A percentile compares a stretch with the other conserved stretches of the same genome.
Conservation (phyloP, 2,113 vertebrate species). For the Oncorhynchus nerka region DNA sequence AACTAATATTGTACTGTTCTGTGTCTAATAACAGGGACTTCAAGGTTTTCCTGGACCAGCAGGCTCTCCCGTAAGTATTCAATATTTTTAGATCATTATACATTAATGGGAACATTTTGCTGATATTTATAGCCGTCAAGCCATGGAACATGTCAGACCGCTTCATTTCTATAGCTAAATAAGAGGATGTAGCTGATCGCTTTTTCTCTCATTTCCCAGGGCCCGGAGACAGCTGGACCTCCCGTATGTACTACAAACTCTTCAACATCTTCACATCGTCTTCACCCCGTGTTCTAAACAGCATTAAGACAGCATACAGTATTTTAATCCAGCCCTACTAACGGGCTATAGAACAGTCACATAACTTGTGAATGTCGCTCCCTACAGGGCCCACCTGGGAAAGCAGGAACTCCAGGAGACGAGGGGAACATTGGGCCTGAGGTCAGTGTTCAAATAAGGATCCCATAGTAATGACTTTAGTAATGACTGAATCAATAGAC, state of each 20-base stretch:
- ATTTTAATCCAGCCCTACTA: no score
- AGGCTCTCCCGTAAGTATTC: conserved; percentile 72
- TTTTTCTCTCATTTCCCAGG: conserved; percentile 56
- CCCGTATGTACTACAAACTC: conserved; percentile 62
- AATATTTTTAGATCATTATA: no score
- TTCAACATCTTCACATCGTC: not conserved
- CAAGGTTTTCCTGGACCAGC: conserved; percentile 76
- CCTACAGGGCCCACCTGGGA: conserved; percentile 72
- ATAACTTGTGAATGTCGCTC: not conserved
- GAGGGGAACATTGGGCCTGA: conserved; percentile 80
- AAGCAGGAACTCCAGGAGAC: conserved; percentile 74
- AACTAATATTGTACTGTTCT: conserved; percentile 1
- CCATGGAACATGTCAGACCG: no score
- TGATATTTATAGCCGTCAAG: no score
- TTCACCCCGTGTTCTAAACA: not conserved
- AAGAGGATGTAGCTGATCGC: not conserved
- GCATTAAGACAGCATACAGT: not conserved
- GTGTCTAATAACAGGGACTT: conserved; percentile 66
- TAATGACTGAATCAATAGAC: not conserved
- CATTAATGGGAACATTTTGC: no score
- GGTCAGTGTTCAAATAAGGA: conserved; percentile 52
- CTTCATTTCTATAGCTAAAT: no score
- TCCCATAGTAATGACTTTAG: not conserved
- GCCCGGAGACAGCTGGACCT: conserved; percentile 67
- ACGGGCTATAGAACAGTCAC: not conserved